Evolutionary conservation across 2,113 vertebrate genomes (phyloP).

Genomic region (Psammodynastes pulverulentus): DNA sequence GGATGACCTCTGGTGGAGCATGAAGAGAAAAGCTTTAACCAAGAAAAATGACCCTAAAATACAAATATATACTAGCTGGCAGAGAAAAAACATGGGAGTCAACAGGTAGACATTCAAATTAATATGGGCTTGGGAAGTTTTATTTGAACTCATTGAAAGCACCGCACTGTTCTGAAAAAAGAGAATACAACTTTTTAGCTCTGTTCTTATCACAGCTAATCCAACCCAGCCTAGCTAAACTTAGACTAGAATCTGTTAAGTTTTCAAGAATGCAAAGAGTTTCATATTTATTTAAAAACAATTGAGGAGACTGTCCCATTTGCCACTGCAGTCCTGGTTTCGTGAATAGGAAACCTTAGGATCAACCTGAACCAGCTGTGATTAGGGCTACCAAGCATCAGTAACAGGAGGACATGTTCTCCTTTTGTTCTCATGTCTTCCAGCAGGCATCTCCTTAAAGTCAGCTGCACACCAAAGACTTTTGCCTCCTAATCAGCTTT

Average conservation of each 20-base stretch:
- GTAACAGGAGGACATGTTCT: not conserved
- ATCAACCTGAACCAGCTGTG: not conserved
- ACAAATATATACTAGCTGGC: not conserved
- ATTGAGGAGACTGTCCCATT: not conserved
- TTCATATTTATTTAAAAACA: not conserved
- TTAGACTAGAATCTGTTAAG: not conserved
- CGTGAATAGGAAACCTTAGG: not conserved
- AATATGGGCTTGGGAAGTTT: not conserved
- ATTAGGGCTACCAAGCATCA: not conserved
- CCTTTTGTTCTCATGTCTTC: not conserved
- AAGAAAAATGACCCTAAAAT: not conserved
- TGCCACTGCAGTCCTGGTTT: not conserved
- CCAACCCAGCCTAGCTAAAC: not conserved
- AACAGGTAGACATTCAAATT: not conserved
- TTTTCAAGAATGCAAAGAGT: not conserved
- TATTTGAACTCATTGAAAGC: not conserved
- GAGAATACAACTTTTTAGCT: not conserved
- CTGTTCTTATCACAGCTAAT: not conserved
- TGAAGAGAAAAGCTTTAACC: not conserved
- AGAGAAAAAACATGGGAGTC: not conserved
- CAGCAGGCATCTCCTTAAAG: not conserved
- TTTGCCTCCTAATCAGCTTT: not conserved
- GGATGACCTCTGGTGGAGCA: not conserved
- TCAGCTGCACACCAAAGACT: not conserved
- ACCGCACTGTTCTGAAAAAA: not conserved